These are phyloP conservation scores for Pharmacophagus antenor DNA, from an alignment of 2,888 invertebrate species.

Conservation along the genomic window DNA sequence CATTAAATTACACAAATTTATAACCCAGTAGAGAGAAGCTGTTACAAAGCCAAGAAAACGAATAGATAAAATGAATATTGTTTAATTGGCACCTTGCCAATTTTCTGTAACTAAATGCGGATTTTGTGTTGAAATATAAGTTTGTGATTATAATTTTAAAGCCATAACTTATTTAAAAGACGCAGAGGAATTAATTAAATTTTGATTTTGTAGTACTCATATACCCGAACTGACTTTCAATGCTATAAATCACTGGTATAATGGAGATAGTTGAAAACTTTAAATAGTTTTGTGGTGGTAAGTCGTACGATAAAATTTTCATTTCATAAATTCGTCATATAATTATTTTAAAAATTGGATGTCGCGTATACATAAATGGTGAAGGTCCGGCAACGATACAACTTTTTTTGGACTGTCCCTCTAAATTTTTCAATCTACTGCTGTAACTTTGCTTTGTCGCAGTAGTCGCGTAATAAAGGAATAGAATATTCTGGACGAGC, in stretches of 20 bases:
- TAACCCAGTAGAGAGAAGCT: slow-evolving; percentile 47
- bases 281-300: no score
- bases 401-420: no score
- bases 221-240: neutral
- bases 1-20: slow-evolving; percentile 40
- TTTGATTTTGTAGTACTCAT: neutral
- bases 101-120: slow-evolving; percentile 34
- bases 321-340: no score
- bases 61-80: slow-evolving; percentile 54
- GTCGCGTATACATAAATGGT: no score
- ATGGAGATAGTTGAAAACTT: neutral
- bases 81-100: slow-evolving; percentile 42
- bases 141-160: slow-evolving; percentile 31
- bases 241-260: neutral
- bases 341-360: no score
- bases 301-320: no score
- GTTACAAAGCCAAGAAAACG: slow-evolving; percentile 57
- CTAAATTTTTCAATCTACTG: no score
- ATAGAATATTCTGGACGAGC: no score
- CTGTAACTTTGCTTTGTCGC: no score
- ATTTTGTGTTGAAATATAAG: slow-evolving; percentile 35
- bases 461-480: no score
- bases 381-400: no score
- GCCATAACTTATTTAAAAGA: slow-evolving; percentile 1
- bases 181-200: neutral